A percentile compares a stretch with the other conserved stretches of the same genome.
These are phyloP conservation scores for Stegostoma tigrinum DNA, from an alignment of 2,113 vertebrate species.

Conservation along the genomic window DNA sequence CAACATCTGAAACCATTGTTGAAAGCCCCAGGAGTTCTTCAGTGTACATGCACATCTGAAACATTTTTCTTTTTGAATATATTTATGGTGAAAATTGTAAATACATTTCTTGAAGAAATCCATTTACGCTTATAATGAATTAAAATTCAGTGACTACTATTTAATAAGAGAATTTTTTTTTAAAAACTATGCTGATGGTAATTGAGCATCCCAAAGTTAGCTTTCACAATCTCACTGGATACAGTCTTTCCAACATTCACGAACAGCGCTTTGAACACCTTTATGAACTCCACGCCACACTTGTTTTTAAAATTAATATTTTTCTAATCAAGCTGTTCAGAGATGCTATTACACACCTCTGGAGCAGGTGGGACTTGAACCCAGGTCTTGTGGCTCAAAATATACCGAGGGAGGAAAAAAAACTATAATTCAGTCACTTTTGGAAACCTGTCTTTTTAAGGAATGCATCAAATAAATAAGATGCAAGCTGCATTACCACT, in stretches of 20 bases:
- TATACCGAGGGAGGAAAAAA: no score
- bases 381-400: no score
- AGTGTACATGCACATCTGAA: not conserved
- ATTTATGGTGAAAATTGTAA: constrained; percentile 25
- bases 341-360: no score
- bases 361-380: no score
- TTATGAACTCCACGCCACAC: no score
- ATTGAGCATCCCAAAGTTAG: not conserved
- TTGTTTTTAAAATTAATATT: no score
- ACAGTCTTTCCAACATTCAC: not conserved
- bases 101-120: not conserved
- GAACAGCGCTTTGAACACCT: not conserved
- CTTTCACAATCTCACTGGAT: not conserved
- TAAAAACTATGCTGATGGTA: not conserved
- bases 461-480: not conserved
- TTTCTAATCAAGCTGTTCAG: no score
- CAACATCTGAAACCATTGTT: not conserved
- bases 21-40: not conserved
- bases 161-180: not conserved
- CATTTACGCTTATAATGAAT: not conserved
- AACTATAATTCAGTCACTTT: not conserved
- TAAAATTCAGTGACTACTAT: constrained; percentile 5
- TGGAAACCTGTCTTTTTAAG: not conserved
- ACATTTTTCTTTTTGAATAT: not conserved
- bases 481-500: not conserved